Evolutionary conservation across 2,113 vertebrate genomes (phyloP).

Genomic region (Callospermophilus lateralis): DNA sequence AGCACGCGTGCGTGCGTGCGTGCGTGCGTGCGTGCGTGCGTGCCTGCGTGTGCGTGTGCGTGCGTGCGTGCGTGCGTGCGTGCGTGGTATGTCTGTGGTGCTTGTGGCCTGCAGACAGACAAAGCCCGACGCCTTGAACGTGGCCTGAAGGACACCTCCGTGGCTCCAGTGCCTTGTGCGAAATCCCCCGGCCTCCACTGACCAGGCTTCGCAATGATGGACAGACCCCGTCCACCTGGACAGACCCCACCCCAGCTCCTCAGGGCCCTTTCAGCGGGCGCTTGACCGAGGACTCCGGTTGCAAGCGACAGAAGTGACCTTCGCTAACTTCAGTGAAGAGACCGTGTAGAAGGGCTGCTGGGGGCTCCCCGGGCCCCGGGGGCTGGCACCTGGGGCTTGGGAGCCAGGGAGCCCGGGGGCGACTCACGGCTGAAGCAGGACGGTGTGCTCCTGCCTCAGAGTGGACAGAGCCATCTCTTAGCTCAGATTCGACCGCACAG

Average conservation of each 20-base stretch:
- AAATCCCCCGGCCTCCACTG: neutral
- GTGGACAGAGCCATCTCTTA: neutral
- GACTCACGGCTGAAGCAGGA: neutral
- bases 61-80: neutral
- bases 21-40: neutral
- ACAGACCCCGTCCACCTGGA: neutral
- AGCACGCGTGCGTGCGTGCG: neutral
- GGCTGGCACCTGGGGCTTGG: neutral
- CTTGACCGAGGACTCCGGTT: neutral
- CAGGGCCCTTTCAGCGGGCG: neutral
- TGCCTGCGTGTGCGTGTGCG: accelerated
- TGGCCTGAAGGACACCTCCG: neutral
- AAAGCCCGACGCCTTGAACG: neutral
- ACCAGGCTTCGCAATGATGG: neutral
- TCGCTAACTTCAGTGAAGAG: neutral
- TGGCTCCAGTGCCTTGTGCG: neutral
- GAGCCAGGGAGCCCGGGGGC: neutral
- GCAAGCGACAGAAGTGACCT: conserved; percentile 7
- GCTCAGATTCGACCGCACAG: neutral
- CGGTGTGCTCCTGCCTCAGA: neutral
- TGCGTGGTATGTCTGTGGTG: accelerated
- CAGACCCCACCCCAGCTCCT: neutral
- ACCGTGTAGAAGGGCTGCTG: neutral
- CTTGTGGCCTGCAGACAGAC: neutral
- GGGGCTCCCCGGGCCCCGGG: neutral